Evolutionary conservation across 35 echinoderm and acorn worm species (phyloP).

Genomic region (Heliocidaris erythrogramma): DNA sequence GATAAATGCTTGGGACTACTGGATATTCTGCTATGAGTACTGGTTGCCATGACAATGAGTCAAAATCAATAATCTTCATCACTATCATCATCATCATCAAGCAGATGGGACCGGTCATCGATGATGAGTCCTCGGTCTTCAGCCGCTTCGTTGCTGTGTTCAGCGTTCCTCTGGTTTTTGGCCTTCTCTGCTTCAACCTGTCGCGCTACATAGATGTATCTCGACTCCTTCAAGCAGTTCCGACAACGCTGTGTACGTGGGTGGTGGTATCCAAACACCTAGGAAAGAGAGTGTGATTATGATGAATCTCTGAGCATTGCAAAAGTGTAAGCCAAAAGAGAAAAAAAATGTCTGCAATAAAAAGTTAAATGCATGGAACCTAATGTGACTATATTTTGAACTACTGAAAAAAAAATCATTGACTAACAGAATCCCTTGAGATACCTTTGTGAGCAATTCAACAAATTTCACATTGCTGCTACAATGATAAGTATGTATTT

Average conservation of each 20-base stretch:
- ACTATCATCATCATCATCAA: background rate
- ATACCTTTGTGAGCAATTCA: too few species aligned
- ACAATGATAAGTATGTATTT: too few species aligned
- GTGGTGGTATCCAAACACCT: slow-evolving; percentile 97
- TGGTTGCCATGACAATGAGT: background rate
- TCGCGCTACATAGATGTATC: slow-evolving; percentile 51
- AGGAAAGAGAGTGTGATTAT: background rate
- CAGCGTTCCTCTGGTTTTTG: slow-evolving; percentile 39
- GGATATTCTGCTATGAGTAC: background rate
- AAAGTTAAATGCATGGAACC: too few species aligned
- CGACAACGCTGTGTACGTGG: slow-evolving; percentile 73
- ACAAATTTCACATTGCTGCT: too few species aligned
- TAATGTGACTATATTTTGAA: too few species aligned
- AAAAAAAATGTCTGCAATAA: background rate
- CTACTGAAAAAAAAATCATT: too few species aligned
- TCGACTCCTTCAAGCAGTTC: slow-evolving; percentile 68
- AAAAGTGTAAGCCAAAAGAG: background rate
- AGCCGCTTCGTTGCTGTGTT: slow-evolving; percentile 41
- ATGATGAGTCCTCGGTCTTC: slow-evolving; percentile 54
- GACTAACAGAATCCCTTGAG: too few species aligned
- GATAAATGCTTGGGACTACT: too few species aligned
- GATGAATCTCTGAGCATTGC: background rate
- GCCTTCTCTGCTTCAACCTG: slow-evolving; percentile 27
- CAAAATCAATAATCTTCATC: slow-evolving; percentile 24
- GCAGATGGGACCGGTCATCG: background rate